A percentile compares a stretch with the other conserved stretches of the same genome.
phyloP scores from a whole-genome alignment of 2,797 vertebrate species.

The Poecilia gillii region DNA sequence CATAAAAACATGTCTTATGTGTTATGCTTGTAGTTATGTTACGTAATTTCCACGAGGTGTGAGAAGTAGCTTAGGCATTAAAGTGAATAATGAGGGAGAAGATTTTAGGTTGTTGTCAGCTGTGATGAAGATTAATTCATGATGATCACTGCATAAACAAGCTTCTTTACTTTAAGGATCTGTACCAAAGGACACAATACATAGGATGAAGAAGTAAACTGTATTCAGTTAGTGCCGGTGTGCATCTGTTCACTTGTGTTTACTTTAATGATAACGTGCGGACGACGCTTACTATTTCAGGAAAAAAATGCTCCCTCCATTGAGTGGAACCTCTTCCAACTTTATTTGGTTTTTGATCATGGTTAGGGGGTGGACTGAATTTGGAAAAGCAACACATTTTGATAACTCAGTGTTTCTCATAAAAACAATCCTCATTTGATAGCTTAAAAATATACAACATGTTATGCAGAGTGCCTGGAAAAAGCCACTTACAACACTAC shows the following conservation, averaged over 20 bases:
- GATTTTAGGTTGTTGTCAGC: background rate
- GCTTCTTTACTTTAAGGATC: background rate
- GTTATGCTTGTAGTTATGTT: conserved; percentile 11
- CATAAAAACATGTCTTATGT: conserved; percentile 40
- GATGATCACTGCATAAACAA: background rate
- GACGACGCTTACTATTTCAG: background rate
- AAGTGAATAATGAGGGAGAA: background rate
- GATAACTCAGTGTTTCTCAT: background rate
- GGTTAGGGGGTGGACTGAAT: background rate
- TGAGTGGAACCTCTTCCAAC: background rate
- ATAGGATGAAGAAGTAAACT: background rate
- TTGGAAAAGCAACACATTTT: background rate
- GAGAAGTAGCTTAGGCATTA: conserved; percentile 12
- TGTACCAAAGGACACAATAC: background rate
- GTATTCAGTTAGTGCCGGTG: background rate
- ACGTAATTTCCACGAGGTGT: conserved; percentile 57
- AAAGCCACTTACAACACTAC: too few relatives aligned
- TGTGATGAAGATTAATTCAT: conserved; percentile 2
- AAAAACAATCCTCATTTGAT: background rate
- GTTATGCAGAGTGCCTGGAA: background rate
- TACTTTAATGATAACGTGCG: background rate
- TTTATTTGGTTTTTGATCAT: background rate
- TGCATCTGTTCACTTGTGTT: background rate
- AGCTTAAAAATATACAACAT: background rate
- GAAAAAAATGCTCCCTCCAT: background rate